Conservation (phyloP, 1,140 invertebrate species). For the Dufourea novaeangliae region DNA sequence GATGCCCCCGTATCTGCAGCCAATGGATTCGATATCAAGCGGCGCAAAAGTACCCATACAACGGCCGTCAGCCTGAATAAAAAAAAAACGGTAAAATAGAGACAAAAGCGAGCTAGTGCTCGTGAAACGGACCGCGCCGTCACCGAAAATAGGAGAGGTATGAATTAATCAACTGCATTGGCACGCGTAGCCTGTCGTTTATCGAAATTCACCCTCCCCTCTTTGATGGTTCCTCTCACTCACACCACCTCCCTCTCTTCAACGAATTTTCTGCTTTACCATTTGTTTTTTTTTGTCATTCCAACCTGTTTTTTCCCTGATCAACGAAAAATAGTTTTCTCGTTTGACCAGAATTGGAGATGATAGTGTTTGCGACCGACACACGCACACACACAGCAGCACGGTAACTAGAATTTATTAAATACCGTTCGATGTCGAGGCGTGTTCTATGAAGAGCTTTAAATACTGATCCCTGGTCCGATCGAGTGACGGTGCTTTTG, state of each 20-base stretch:
- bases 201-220: slow-evolving; percentile 37
- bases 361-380: neutral
- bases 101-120: slow-evolving; percentile 43
- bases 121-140: slow-evolving; percentile 26
- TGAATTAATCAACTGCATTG: slow-evolving; percentile 61
- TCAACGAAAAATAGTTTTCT: slow-evolving; percentile 9
- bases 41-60: slow-evolving; percentile 41
- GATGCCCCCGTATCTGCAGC: slow-evolving; percentile 28
- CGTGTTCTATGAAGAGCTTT: neutral
- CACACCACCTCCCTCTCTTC: neutral
- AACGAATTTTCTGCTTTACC: slow-evolving; percentile 5
- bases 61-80: slow-evolving; percentile 17
- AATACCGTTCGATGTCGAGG: neutral
- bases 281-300: slow-evolving; percentile 48
- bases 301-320: neutral
- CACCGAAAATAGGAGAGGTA: slow-evolving; percentile 50
- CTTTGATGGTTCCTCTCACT: no score
- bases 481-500: neutral
- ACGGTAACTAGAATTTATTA: slow-evolving; percentile 23
- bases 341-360: neutral
- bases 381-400: no score
- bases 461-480: neutral
- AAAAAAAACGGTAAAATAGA: slow-evolving; percentile 36
- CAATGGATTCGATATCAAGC: slow-evolving; percentile 54
- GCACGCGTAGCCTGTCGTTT: slow-evolving; percentile 44